phyloP scores from a whole-genome alignment of 2,888 invertebrate species.

The Ormyrus thymus region DNA sequence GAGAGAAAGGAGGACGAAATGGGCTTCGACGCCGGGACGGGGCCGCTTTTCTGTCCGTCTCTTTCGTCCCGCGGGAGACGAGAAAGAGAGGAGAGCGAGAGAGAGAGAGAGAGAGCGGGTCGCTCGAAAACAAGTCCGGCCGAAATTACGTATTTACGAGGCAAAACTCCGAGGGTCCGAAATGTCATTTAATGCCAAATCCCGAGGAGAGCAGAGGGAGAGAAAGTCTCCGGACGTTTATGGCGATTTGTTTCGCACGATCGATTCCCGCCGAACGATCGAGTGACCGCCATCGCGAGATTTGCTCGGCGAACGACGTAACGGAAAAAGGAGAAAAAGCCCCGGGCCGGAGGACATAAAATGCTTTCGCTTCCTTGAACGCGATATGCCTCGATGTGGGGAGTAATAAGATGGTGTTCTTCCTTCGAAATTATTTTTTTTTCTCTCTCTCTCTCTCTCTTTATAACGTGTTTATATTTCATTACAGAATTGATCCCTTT shows the following conservation, averaged over 20 bases:
- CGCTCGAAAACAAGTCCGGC: slow-evolving; percentile 43
- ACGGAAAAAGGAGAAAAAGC: background rate
- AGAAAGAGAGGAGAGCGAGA: slow-evolving; percentile 14
- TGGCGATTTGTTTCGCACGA: slow-evolving; percentile 57
- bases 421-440: slow-evolving; percentile 33
- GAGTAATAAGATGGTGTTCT: slow-evolving; percentile 32
- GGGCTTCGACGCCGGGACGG: slow-evolving; percentile 38
- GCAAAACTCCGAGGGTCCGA: slow-evolving; percentile 32
- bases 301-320: slow-evolving; percentile 36
- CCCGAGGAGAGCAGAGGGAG: slow-evolving; percentile 12
- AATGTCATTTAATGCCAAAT: slow-evolving; percentile 52
- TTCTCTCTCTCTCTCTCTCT: background rate
- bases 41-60: background rate
- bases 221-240: slow-evolving; percentile 9
- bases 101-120: slow-evolving; percentile 22
- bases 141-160: slow-evolving; percentile 55
- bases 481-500: too few relatives aligned
- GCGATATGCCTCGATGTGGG: slow-evolving; percentile 1
- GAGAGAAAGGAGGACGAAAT: slow-evolving; percentile 40
- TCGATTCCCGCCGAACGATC: slow-evolving; percentile 44
- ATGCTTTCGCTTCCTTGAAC: slow-evolving; percentile 22
- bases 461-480: too few relatives aligned
- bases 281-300: slow-evolving; percentile 22
- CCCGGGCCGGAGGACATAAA: slow-evolving; percentile 22
- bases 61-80: slow-evolving; percentile 22